Base-by-base conservation (phyloP, 2,113 vertebrate genomes). In the Cyrtonyx montezumae region DNA sequence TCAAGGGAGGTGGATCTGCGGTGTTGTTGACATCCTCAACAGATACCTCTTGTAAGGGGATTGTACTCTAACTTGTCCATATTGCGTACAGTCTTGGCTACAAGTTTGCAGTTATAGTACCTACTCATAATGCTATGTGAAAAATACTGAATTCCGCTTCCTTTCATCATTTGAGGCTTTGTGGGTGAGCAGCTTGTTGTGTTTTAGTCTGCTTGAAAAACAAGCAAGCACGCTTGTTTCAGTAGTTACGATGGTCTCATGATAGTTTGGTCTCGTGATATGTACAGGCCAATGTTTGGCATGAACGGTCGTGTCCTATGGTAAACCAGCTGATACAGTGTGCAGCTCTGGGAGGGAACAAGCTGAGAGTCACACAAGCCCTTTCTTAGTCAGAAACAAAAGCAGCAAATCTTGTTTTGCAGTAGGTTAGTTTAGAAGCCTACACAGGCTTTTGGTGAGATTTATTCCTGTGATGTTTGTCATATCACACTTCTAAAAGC, bases 211-310 rank as follows among this genome's bases (percentile, higher is more conserved):
- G 14, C 48, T 37, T 93, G 79, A 77, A 68, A 77, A 93, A 51
- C 87, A 82, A 84, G 81, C 82, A 87, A 91, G 92, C 93, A 96
- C 74, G 68, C 87, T 77, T 6, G 37, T 87, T 93, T 91, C 91
- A 93, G 2, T 94, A 70, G 90, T 55, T 93, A 14, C 80, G 93
- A 74, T 74, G 73, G 94, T 95, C 94, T 95, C 91, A 91, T 94
- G 95, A 96, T 91, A 36, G 13, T 3, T 42, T n/a, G 62, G 95
- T 95, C 95, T 95, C 75, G 85, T 95, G 94, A 91, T 78, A 56
- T 69, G 37, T 42, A 32, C 65, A 30, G 92, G 82, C 91, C 93
- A 94, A 83, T 94, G 85, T 93, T 96, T 96, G 93, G 96, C 94
- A 83, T 21, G 59, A 45, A 1, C 7, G 43, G 32, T 45, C 49